Conservation (phyloP, 1,140 invertebrate species). For the Hypothenemus hampei region DNA sequence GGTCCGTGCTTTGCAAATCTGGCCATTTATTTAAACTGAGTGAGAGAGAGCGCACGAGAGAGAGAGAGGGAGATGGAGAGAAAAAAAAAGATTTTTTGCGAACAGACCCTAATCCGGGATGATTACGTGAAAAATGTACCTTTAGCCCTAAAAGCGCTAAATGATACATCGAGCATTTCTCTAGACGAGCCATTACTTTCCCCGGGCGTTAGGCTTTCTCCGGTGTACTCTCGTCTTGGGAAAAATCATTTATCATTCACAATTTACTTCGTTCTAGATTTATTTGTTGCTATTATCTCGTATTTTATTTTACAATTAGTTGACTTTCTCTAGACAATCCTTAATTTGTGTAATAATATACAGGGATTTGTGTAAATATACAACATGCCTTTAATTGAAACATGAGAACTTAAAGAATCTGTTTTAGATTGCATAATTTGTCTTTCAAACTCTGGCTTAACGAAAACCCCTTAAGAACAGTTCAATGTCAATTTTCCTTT, state of each 20-base stretch:
- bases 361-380: no score
- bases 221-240: conserved; percentile 11
- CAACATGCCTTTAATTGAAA: no score
- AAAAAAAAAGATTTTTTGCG: conserved; percentile 15
- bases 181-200: conserved; percentile 26
- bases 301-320: conserved; percentile 23
- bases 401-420: no score
- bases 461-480: no score
- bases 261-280: conserved; percentile 25
- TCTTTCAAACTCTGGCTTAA: no score
- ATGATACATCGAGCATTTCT: conserved; percentile 27
- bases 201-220: conserved; percentile 17
- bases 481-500: no score
- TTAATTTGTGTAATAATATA: no score
- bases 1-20: background rate
- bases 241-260: conserved; percentile 25
- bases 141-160: conserved; percentile 23
- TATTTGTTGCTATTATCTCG: conserved; percentile 25
- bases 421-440: no score
- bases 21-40: conserved; percentile 14
- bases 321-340: no score
- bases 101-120: conserved; percentile 22
- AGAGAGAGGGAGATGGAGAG: no score
- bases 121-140: conserved; percentile 27
- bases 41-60: background rate